Base-by-base conservation (phyloP, 2,797 vertebrate species). In the Dendrocincla tyrannina region DNA sequence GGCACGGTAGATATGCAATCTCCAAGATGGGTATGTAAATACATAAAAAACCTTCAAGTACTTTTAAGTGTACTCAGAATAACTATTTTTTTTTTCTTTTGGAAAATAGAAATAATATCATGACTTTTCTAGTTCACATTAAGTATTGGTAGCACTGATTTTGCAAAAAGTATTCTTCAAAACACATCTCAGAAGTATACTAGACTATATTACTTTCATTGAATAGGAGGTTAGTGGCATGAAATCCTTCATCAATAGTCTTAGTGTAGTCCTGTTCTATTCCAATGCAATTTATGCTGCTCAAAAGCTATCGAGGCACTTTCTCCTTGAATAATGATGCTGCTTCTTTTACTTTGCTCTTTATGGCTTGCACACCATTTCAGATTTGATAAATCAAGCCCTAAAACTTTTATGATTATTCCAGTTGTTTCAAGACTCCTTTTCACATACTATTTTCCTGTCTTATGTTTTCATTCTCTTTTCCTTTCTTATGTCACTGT, bases 221-320 rank as follows among this genome's bases (percentile, higher is more conserved):
- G 72, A 92, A 74, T 55, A 92, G 60, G 67, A 89, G 89, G 52
- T 83, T 77, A 91, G 56, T 70, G 72, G 64, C 49, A 94, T 79
- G 92, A 94, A 94, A 80, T 68, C 88, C 72, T 87, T 89, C 90
- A 94, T 92, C 88, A 91, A 76, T 87, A 93, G 82, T 85, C 80
- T 94, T 83, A 68, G 59, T 42, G 63, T 74, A 83, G 68, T n/a
- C 52, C 52, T 93, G 49, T 78, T 88, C 79, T 79, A 77, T 93
- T 96, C 41, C 84, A 87, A 70, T 67, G 41, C 84, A 74, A 77
- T 92, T 93, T 93, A 87, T 80, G 74, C 49, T 60, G 23, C 67
- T 95, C 67, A 87, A 88, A 94, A 93, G 46, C 75, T 93, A 96
- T 74, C 0, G 3, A 91, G 74, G 17, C 73, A 68, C 53, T 83